Conservation (phyloP, 1,140 invertebrate genomes). For the Drosophila sechellia region DNA sequence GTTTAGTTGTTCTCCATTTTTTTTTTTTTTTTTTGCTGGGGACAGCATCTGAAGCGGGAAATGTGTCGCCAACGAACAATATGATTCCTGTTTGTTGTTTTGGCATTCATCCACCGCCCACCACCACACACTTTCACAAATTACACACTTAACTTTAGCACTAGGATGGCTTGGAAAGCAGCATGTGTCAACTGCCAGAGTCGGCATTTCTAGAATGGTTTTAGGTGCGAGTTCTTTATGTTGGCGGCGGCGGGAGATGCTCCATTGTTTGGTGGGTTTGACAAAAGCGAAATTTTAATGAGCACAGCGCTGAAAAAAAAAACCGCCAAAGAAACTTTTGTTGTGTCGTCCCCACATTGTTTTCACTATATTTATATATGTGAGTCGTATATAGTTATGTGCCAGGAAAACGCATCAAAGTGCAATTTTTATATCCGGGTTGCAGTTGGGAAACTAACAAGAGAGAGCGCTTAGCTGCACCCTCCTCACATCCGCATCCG, state of each 20-base stretch:
- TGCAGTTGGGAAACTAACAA: slow-evolving; percentile 48
- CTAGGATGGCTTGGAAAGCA: slow-evolving; percentile 52
- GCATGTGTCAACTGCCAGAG: slow-evolving; percentile 63
- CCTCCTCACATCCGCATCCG: slow-evolving; percentile 56
- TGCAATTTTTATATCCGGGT: slow-evolving; percentile 77
- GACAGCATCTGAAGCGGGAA: slow-evolving; percentile 39
- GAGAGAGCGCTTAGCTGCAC: slow-evolving; percentile 43
- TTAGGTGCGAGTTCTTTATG: not conserved
- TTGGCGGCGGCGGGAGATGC: not conserved
- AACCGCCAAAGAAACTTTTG: slow-evolving; percentile 71
- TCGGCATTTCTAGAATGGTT: slow-evolving; percentile 27
- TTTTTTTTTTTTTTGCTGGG: slow-evolving; percentile 2
- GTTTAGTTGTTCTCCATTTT: slow-evolving; percentile 13
- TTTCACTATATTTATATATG: slow-evolving; percentile 26
- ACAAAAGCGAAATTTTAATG: slow-evolving; percentile 72
- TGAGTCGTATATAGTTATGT: slow-evolving; percentile 1
- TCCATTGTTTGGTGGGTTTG: slow-evolving; percentile 33
- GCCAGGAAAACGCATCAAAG: slow-evolving; percentile 65
- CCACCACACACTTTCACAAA: slow-evolving; percentile 67
- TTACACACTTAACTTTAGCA: slow-evolving; percentile 71
- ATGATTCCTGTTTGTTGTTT: slow-evolving; percentile 49
- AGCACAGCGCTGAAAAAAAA: slow-evolving; percentile 47
- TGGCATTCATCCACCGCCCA: slow-evolving; percentile 15
- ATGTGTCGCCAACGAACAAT: slow-evolving; percentile 67
- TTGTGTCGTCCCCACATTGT: slow-evolving; percentile 62